Percentiles rank a stretch among this genome's conserved stretches.
These are phyloP conservation scores for Leptogaster cylindrica DNA, from an alignment of 2,888 invertebrate genomes.

Conservation along the genomic window DNA sequence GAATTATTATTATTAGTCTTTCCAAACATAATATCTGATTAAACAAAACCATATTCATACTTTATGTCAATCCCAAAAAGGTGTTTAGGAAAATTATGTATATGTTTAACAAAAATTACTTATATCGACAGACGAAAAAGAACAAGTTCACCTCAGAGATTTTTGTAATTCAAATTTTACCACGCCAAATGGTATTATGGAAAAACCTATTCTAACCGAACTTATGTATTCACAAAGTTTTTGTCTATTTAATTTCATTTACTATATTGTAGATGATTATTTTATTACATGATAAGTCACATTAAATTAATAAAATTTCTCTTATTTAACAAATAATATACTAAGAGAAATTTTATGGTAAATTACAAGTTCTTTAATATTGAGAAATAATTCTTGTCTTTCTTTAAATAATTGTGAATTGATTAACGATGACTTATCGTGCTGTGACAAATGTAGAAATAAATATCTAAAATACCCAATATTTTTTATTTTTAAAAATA, in stretches of 20 bases:
- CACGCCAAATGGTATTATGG: slow-evolving; percentile 4
- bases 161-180: slow-evolving; percentile 26
- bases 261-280: slow-evolving; percentile 10
- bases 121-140: no score
- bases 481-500: slow-evolving; percentile 19
- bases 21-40: no score
- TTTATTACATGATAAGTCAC: slow-evolving; percentile 28
- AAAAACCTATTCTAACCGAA: slow-evolving; percentile 18
- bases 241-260: slow-evolving; percentile 28
- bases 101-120: no score
- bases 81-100: no score
- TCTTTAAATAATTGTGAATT: not conserved
- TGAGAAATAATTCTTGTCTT: not conserved
- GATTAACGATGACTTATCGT: slow-evolving; percentile 26
- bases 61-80: no score
- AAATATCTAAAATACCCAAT: slow-evolving; percentile 26
- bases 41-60: no score
- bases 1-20: no score
- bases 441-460: slow-evolving; percentile 17
- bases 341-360: slow-evolving; percentile 19
- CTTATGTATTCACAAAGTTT: slow-evolving; percentile 14
- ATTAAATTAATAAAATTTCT: slow-evolving; percentile 14
- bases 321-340: slow-evolving; percentile 1
- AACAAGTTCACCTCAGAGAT: no score
- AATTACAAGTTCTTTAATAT: no score